Base-by-base conservation (phyloP, 2,888 invertebrate species). In the Thumatha senex region DNA sequence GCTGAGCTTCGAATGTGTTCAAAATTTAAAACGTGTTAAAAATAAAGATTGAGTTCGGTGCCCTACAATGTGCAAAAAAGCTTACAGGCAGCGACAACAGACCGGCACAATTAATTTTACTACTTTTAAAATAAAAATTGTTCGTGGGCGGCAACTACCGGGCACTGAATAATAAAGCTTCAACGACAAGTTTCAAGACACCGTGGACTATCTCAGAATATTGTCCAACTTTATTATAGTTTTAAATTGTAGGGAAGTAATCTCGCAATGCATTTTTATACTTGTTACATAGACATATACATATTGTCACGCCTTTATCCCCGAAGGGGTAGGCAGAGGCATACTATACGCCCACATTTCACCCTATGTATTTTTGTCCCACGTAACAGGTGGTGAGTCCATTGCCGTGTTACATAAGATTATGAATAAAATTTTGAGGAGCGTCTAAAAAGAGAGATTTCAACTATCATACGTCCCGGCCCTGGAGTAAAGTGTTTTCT, bases 121-220 rank as follows among this genome's bases (percentile, higher is more conserved):
- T 43, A 31, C 45, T 47, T 44, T 48, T 48, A 48, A 50, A 44
- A 62, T 56, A 46, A 52, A 55, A 40, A 18, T 30, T 58, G 18
- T 48, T 31, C 39, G 18, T 2, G 5, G 34, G 34, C 31, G 38
- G 44, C 58, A 39, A 58, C 52, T 56, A 58, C 48, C 52, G 51
- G 53, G 59, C 48, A 48, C 46, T 46, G 52, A 56, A 58, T 61
- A 52, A 57, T 44, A 51, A 40, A 15, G 43, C 15, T 45, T 13
- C 18, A 46, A 51, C 29, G 13, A 43, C 47, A 49, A 56, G 40
- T 54, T 62, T 56, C 34, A 39, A 48, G 46, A 56, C 56, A 56
- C 50, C 46, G 31, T 58, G 48, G 58, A 58, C 49, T 56, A 58
- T 60, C 56, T 57, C 41, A 30, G 35, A 41, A 41, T 38, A 7